Percentiles rank a stretch among this genome's conserved stretches.
phyloP scores from a whole-genome alignment of 2,888 invertebrate genomes.

The Nymphalis polychloros region DNA sequence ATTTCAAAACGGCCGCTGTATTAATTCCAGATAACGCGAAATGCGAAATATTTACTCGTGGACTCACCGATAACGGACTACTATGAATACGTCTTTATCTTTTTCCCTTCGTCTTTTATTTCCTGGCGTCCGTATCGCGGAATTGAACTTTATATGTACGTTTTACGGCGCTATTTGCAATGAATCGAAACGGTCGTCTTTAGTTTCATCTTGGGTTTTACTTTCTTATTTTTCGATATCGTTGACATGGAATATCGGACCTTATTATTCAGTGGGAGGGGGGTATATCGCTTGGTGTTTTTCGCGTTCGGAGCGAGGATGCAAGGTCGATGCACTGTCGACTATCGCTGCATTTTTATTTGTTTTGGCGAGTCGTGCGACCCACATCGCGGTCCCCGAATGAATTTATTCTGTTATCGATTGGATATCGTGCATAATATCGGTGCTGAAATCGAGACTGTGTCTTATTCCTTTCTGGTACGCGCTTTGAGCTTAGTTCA shows the following conservation, averaged over 20 bases:
- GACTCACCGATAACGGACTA: constrained; percentile 69
- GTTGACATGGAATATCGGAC: constrained; percentile 51
- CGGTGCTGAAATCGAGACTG: constrained; percentile 54
- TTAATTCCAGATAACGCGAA: constrained; percentile 73
- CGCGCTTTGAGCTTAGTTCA: constrained; percentile 28
- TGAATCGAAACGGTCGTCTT: constrained; percentile 59
- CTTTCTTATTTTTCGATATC: constrained; percentile 75
- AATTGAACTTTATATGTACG: constrained; percentile 36
- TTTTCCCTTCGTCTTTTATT: constrained; percentile 54
- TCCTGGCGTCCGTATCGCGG: constrained; percentile 34
- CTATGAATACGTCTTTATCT: constrained; percentile 77
- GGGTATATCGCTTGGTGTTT: constrained; percentile 47
- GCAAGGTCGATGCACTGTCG: constrained; percentile 79
- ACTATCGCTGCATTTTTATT: constrained; percentile 79
- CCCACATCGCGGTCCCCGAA: constrained; percentile 75
- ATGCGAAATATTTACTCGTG: constrained; percentile 76
- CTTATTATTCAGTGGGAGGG: constrained; percentile 51
- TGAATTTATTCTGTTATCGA: constrained; percentile 81
- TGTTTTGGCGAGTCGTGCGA: constrained; percentile 79
- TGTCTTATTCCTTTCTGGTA: constrained; percentile 37
- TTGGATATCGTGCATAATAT: constrained; percentile 75
- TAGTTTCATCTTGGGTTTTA: constrained; percentile 77
- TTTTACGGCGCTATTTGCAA: constrained; percentile 54
- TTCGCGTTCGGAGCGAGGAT: constrained; percentile 52
- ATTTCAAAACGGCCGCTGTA: constrained; percentile 66